phyloP scores from a whole-genome alignment of 2,888 invertebrate species.

The Orchesellides sinensis region DNA sequence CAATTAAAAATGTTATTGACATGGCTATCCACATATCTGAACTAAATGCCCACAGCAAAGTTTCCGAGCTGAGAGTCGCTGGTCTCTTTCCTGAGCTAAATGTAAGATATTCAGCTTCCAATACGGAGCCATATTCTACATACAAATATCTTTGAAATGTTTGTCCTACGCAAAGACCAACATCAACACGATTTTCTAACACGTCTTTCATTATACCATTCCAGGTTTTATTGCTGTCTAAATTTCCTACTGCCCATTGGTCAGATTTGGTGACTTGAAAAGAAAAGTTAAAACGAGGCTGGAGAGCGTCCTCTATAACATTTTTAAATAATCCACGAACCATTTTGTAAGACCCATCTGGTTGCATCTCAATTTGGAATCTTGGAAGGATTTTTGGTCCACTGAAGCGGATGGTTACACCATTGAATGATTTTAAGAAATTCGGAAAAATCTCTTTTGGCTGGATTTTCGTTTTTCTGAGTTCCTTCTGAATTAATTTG shows the following conservation, averaged over 20 bases:
- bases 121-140: conserved; percentile 14
- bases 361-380: not conserved
- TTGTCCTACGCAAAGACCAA: conserved; percentile 18
- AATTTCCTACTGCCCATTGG: conserved; percentile 15
- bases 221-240: not conserved
- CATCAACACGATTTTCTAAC: not conserved
- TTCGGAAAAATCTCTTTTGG: not conserved
- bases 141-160: not conserved
- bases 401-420: not conserved
- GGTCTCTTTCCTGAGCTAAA: conserved; percentile 36
- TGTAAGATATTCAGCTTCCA: conserved; percentile 35
- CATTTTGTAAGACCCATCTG: conserved; percentile 18
- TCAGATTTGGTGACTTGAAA: not conserved
- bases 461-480: not conserved
- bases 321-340: conserved; percentile 24
- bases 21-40: conserved; percentile 26
- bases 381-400: conserved; percentile 18
- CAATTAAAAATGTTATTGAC: not conserved
- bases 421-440: not conserved
- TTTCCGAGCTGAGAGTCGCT: conserved; percentile 24
- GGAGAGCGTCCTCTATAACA: conserved; percentile 26
- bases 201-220: conserved; percentile 28
- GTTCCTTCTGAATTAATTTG: conserved; percentile 4
- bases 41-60: conserved; percentile 16
- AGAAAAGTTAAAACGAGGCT: conserved; percentile 9